Evolutionary conservation across 2,113 vertebrate species (phyloP).

Genomic region (Apodemus sylvaticus): DNA sequence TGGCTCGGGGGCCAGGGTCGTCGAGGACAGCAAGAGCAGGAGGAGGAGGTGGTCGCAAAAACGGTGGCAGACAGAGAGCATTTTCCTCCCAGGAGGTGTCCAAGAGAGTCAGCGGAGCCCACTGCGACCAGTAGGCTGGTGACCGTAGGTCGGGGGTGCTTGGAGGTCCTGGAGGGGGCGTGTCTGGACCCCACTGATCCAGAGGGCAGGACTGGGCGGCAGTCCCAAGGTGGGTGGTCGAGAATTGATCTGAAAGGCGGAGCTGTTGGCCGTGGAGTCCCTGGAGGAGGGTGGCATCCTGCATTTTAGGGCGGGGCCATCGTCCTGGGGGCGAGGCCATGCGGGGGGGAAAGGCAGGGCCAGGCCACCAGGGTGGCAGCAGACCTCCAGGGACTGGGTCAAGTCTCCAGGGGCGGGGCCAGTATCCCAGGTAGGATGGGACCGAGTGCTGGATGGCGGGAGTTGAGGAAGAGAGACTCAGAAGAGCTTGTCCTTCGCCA

Average conservation of each 20-base stretch:
- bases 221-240: background rate
- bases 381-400: background rate
- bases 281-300: background rate
- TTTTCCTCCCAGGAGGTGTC: slow-evolving; percentile 34
- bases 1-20: background rate
- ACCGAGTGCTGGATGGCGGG: background rate
- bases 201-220: background rate
- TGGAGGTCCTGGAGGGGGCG: background rate
- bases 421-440: background rate
- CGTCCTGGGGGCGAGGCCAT: background rate
- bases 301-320: background rate
- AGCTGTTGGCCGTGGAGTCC: background rate
- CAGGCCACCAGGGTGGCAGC: background rate
- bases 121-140: background rate
- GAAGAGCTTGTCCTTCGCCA: slow-evolving; percentile 91
- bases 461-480: slow-evolving; percentile 72
- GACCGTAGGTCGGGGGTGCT: background rate
- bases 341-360: background rate
- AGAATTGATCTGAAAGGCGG: background rate
- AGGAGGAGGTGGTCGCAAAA: background rate
- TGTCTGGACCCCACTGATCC: background rate
- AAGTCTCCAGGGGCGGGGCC: background rate
- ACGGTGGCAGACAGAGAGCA: background rate
- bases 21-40: slow-evolving; percentile 42
- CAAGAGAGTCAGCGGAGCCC: background rate